Percentiles rank a stretch among this genome's conserved stretches.
These are phyloP conservation scores for roundworm (Caenorhabditis elegans) DNA, from an alignment of 1,140 invertebrate species.

Conservation along the genomic window WBcel235 BX284604.4:5939501-5940000, in stretches of 20 bases:
- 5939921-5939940: not conserved
- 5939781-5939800: not conserved
- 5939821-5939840: not conserved
- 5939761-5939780: not conserved
- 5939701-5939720: too few species aligned
- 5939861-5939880: not conserved
- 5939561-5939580: not conserved
- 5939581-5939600: slow-evolving; percentile 20
- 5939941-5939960: too few species aligned
- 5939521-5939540: slow-evolving; percentile 7
- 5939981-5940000: too few species aligned
- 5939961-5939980: too few species aligned
- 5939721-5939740: too few species aligned
- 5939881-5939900: not conserved
- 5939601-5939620: not conserved
- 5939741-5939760: too few species aligned
- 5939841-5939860: not conserved
- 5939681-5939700: too few species aligned
- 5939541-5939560: slow-evolving; percentile 19
- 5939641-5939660: not conserved
- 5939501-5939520: not conserved
- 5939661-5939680: not conserved
- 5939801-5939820: not conserved
- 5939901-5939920: not conserved
- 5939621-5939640: not conserved